Base-by-base conservation (phyloP, 2,888 invertebrate species). In the Hyalella azteca region DNA sequence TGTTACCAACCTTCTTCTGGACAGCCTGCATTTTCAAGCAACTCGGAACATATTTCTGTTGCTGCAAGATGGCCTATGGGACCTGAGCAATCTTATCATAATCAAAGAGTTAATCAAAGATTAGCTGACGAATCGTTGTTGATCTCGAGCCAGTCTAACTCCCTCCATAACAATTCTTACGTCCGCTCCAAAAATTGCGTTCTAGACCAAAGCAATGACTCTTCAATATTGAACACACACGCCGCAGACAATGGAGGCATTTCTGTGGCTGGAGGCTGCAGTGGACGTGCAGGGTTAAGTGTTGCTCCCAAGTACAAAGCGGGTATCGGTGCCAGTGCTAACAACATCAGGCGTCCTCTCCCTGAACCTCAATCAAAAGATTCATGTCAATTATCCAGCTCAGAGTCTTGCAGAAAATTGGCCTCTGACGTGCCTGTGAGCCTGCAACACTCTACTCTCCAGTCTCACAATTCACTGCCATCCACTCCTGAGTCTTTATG, bases 401-500 rank as follows among this genome's bases (percentile, higher is more conserved):
- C 75, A n/a, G 66, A 66, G n/a, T 29, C 49, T 22, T 22, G 50
- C 2, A 39, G 50, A 77, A 77, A 77, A 39, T 22, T 32, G 5
- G 78, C 39, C 19, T 40, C 54, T 26, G 41, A 78, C 13, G 78
- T 41, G 5, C 60, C 60, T 29, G 41, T 32, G 19, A 78, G 39
- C 36, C 13, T 32, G 4, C 49, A 48, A 15, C 49, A 29, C 13
- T 50, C 77, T 11, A n/a, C 32, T 19, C 49, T 50, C n/a, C 48
- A 32, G 45, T 77, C 79, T 45, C 81, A 82, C 78, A 82, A 81
- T 75, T 81, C 82, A 3, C 79, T 80, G 4, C 82, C 82, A 7
- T 81, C 82, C 19, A 82, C 82, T 5, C 82, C 82, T n/a, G 82
- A 82, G 66, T 81, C 81, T 32, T 73, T 82, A 13, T 79, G 79